A percentile compares a stretch with the other conserved stretches of the same genome.
These are phyloP conservation scores for Rachycentron canadum DNA, from an alignment of 2,797 vertebrate species.

Conservation along the genomic window DNA sequence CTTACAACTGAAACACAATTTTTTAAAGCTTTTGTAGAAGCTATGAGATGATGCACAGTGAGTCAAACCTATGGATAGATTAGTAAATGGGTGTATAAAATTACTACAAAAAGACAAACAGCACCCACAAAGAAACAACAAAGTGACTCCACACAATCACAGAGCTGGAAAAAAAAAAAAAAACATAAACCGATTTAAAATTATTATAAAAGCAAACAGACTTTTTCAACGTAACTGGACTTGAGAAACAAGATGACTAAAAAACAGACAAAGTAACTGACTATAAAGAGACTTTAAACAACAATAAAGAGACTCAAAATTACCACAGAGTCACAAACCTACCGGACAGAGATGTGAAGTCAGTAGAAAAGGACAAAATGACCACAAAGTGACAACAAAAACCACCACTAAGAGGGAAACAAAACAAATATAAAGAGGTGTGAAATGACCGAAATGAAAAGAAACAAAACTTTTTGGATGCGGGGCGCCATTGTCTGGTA, in stretches of 20 bases:
- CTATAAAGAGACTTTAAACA: neutral
- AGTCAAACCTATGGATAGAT: neutral
- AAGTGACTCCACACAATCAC: neutral
- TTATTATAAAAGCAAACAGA: too few relatives aligned
- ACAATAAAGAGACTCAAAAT: neutral
- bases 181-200: too few relatives aligned
- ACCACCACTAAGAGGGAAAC: fast-evolving
- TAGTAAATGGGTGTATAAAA: too few relatives aligned
- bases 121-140: neutral
- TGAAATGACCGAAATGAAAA: neutral
- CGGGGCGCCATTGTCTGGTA: neutral
- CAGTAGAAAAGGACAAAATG: neutral
- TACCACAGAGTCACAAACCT: neutral
- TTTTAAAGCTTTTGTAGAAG: neutral
- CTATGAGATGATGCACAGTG: neutral
- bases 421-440: neutral
- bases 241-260: neutral
- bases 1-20: neutral
- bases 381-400: neutral
- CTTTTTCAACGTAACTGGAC: too few relatives aligned
- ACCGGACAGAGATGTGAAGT: fast-evolving
- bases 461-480: neutral
- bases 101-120: neutral
- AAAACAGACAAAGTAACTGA: too few relatives aligned
- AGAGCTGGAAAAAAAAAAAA: too few relatives aligned